A percentile compares a stretch with the other conserved stretches of the same genome.
Conservation (phyloP, 2,888 invertebrate genomes). For the Ceriagrion tenellum region DNA sequence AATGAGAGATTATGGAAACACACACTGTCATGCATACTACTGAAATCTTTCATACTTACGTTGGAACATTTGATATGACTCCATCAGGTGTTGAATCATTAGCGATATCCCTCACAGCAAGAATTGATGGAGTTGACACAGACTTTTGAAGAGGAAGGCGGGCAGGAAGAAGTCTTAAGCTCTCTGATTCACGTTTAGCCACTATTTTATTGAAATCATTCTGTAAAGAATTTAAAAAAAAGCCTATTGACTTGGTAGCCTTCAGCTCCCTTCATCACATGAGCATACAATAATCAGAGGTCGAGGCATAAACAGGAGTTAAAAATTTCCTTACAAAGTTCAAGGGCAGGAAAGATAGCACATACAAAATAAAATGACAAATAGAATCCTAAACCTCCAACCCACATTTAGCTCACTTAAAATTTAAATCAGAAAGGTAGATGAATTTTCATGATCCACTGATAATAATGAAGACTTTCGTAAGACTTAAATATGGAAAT, state of each 20-base stretch:
- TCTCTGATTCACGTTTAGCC: constrained; percentile 82
- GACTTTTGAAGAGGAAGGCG: constrained; percentile 93
- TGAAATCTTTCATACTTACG: not conserved
- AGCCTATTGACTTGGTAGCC: not conserved
- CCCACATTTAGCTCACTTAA: too few relatives aligned
- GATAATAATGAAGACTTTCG: too few relatives aligned
- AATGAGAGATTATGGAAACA: not conserved
- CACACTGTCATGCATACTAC: not conserved
- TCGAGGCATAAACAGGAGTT: not conserved
- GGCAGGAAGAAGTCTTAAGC: constrained; percentile 80
- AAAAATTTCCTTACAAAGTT: too few relatives aligned
- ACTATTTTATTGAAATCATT: constrained; percentile 87
- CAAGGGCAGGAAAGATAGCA: too few relatives aligned
- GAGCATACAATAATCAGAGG: not conserved
- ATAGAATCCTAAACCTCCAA: too few relatives aligned
- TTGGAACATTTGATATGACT: constrained; percentile 75
- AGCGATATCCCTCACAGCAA: constrained; percentile 83
- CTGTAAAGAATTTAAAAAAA: constrained; percentile 77
- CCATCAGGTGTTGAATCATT: constrained; percentile 80
- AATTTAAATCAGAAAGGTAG: too few relatives aligned
- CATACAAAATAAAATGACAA: too few relatives aligned
- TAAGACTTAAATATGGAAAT: too few relatives aligned
- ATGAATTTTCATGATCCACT: too few relatives aligned
- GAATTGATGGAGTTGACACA: constrained; percentile 93
- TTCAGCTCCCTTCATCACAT: constrained; percentile 56